phyloP scores from a whole-genome alignment of 1,140 invertebrate species.

The Philotrypesis tridentata region DNA sequence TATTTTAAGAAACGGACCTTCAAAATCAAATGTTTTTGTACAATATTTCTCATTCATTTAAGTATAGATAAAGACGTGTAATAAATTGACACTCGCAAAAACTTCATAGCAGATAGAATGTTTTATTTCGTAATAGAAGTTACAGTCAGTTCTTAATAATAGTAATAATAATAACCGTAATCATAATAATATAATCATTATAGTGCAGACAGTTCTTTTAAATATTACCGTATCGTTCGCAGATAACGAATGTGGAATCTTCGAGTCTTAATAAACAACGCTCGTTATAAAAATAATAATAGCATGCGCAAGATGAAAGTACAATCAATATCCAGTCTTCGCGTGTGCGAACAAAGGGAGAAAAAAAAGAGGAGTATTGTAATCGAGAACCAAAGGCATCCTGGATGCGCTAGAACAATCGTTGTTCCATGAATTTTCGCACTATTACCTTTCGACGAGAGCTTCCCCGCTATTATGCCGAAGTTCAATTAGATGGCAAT shows the following conservation, averaged over 20 bases:
- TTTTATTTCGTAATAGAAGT: slow-evolving; percentile 51
- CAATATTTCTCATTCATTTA: not conserved
- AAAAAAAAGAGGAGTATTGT: not conserved
- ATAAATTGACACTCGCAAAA: not conserved
- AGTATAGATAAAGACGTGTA: not conserved
- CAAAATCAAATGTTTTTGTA: not conserved
- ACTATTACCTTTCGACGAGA: slow-evolving; percentile 7
- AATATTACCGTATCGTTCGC: not conserved
- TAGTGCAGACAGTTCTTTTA: slow-evolving; percentile 26
- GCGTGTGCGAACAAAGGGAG: not conserved
- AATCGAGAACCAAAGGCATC: too few species aligned
- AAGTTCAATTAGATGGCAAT: slow-evolving; percentile 20
- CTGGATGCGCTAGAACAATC: not conserved
- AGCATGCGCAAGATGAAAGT: slow-evolving; percentile 2
- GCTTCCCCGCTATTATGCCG: slow-evolving; percentile 2
- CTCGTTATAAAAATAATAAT: slow-evolving; percentile 26
- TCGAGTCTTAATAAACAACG: slow-evolving; percentile 7
- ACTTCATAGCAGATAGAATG: slow-evolving; percentile 18
- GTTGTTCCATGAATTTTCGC: slow-evolving; percentile 22
- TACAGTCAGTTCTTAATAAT: slow-evolving; percentile 53
- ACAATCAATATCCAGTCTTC: slow-evolving; percentile 13
- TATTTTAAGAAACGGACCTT: not conserved
- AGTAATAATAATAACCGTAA: slow-evolving; percentile 18
- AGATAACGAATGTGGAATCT: not conserved
- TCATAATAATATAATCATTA: slow-evolving; percentile 28